Percentiles rank a stretch among this genome's conserved stretches.
phyloP scores from a whole-genome alignment of 2,888 invertebrate genomes.

The Conistra vaccinii region DNA sequence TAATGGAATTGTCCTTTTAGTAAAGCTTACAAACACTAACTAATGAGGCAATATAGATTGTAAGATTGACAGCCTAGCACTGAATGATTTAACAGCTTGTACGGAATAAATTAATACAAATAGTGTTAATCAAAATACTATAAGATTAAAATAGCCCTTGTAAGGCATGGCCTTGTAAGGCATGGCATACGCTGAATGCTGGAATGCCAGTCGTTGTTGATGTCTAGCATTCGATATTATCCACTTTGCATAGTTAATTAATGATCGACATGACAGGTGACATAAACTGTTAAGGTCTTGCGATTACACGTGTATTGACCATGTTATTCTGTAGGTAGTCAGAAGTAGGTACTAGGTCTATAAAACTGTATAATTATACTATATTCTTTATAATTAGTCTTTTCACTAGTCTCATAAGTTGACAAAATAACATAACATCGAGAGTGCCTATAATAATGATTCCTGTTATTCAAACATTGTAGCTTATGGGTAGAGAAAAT shows the following conservation, averaged over 20 bases:
- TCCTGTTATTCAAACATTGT: too few species aligned
- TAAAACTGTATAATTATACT: background rate
- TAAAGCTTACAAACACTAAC: slow-evolving; percentile 32
- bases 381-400: background rate
- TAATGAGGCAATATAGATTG: slow-evolving; percentile 43
- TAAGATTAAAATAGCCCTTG: slow-evolving; percentile 46
- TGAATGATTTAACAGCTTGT: slow-evolving; percentile 56
- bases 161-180: slow-evolving; percentile 44
- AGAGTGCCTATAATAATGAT: background rate
- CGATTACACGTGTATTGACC: slow-evolving; percentile 21
- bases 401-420: background rate
- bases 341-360: background rate
- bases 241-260: slow-evolving; percentile 60
- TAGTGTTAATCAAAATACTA: slow-evolving; percentile 48
- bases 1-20: slow-evolving; percentile 14
- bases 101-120: slow-evolving; percentile 58
- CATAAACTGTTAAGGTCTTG: slow-evolving; percentile 28
- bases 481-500: background rate
- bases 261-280: slow-evolving; percentile 47
- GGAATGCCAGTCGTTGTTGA: slow-evolving; percentile 17
- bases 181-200: slow-evolving; percentile 37
- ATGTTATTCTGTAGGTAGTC: background rate
- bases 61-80: slow-evolving; percentile 26
- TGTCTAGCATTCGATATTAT: slow-evolving; percentile 41
- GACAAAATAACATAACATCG: background rate